Conservation (phyloP, 2,113 vertebrate genomes). For the Trinectes maculatus region DNA sequence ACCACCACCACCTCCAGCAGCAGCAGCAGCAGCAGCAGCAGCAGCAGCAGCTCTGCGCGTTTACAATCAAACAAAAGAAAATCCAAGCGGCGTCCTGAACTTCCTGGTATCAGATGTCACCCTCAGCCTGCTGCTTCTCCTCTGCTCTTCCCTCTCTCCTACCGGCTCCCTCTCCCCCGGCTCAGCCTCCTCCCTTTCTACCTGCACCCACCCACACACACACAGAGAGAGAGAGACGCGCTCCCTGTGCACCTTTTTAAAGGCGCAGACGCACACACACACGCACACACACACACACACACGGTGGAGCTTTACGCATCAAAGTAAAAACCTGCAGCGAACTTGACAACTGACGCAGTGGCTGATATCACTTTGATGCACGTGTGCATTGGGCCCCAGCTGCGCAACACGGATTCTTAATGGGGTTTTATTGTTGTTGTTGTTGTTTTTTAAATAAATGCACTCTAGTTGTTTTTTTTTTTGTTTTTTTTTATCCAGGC, state of each 20-base stretch:
- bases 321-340: too few species aligned
- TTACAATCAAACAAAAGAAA: conserved; percentile 86
- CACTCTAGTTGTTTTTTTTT: too few species aligned
- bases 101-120: conserved; percentile 90
- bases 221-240: conserved; percentile 35
- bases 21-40: not conserved
- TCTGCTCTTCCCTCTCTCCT: conserved; percentile 31
- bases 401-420: too few species aligned
- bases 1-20: too few species aligned
- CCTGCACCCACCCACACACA: conserved; percentile 73
- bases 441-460: too few species aligned
- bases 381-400: too few species aligned
- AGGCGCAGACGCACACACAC: conserved; percentile 48
- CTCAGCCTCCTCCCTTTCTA: conserved; percentile 47
- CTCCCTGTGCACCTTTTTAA: conserved; percentile 68
- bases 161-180: conserved; percentile 9
- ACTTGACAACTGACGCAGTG: too few species aligned
- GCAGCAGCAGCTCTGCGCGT: conserved; percentile 65
- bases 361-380: too few species aligned
- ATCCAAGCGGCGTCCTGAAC: conserved; percentile 81
- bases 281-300: too few species aligned
- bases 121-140: conserved; percentile 63
- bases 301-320: too few species aligned
- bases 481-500: too few species aligned
- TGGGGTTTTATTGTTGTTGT: too few species aligned